A percentile compares a stretch with the other conserved stretches of the same genome.
These are phyloP conservation scores for Calameuta filiformis DNA, from an alignment of 2,888 invertebrate genomes.

Conservation along the genomic window DNA sequence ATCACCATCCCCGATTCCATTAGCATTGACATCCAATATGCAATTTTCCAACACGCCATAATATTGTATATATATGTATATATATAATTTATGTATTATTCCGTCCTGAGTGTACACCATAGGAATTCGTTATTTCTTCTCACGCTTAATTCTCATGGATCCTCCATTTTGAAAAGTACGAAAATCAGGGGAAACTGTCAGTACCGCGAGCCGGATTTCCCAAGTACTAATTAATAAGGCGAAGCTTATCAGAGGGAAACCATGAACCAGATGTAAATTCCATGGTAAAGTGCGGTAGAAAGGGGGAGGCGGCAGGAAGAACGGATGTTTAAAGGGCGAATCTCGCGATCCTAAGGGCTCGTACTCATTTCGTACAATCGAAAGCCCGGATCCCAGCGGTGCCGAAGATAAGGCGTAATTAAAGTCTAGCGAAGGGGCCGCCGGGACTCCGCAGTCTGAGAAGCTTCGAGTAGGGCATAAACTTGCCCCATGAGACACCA, in stretches of 20 bases:
- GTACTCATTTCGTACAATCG: background rate
- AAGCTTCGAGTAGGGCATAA: constrained; percentile 26
- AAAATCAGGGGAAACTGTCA: background rate
- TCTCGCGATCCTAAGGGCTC: background rate
- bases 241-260: background rate
- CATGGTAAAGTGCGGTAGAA: constrained; percentile 34
- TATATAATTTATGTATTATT: background rate
- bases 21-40: background rate
- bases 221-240: background rate
- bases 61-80: background rate
- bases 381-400: background rate
- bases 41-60: background rate
- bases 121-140: background rate
- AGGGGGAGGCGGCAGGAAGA: background rate
- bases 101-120: background rate
- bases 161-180: background rate
- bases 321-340: background rate
- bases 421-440: constrained; percentile 22
- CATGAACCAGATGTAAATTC: constrained; percentile 29
- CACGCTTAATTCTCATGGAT: too few species aligned
- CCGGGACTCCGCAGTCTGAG: background rate
- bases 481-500: constrained; percentile 32
- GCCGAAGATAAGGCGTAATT: constrained; percentile 38
- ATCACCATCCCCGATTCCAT: background rate
- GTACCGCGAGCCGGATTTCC: background rate